Evolutionary conservation across 2,888 invertebrate genomes (phyloP).

Genomic region (Thelaira solivaga): DNA sequence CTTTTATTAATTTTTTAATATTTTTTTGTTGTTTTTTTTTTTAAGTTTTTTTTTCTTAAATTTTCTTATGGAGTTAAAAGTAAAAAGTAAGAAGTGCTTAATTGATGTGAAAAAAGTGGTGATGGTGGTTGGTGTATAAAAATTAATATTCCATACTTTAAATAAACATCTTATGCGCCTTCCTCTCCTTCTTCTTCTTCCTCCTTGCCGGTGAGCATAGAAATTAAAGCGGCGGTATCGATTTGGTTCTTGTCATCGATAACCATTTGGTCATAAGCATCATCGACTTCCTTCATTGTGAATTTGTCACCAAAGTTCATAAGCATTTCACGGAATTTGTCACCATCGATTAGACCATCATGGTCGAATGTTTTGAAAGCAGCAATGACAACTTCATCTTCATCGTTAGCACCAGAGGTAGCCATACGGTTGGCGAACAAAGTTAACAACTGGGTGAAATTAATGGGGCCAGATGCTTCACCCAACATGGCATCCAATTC

Average conservation of each 20-base stretch:
- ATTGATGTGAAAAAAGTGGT: conserved; percentile 46
- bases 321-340: conserved; percentile 92
- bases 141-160: conserved; percentile 50
- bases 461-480: conserved; percentile 94
- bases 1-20: conserved; percentile 58
- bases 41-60: too few relatives aligned
- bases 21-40: conserved; percentile 58
- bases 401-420: conserved; percentile 90
- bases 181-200: conserved; percentile 89
- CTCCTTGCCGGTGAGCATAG: conserved; percentile 91
- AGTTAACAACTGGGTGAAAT: conserved; percentile 95
- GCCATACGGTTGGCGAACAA: conserved; percentile 95
- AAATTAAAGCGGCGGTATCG: conserved; percentile 90
- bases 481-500: conserved; percentile 93
- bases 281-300: conserved; percentile 90
- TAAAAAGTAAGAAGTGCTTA: conserved; percentile 61
- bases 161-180: conserved; percentile 68
- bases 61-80: conserved; percentile 58
- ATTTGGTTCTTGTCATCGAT: conserved; percentile 94
- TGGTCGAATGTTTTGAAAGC: conserved; percentile 96
- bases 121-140: conserved; percentile 46
- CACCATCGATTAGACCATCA: conserved; percentile 91
- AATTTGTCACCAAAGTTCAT: conserved; percentile 97
- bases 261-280: conserved; percentile 94
- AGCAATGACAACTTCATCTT: conserved; percentile 93